Conservation (phyloP, 2,797 vertebrate species). For the Scarus forsteni region DNA sequence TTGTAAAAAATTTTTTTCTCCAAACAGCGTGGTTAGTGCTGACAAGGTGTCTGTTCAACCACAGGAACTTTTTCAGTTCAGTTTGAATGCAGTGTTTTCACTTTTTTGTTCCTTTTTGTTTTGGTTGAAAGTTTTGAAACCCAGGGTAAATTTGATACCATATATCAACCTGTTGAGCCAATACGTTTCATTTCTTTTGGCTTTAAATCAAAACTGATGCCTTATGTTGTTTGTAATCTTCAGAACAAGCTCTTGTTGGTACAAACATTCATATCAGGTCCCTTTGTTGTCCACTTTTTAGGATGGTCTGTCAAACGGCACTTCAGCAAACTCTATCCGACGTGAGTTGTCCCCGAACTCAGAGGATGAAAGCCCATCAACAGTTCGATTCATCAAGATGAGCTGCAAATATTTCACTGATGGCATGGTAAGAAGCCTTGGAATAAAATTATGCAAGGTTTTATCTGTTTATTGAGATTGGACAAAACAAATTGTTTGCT, state of each 20-base stretch:
- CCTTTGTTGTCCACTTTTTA: conserved; percentile 53
- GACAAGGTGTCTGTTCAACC: too few species aligned
- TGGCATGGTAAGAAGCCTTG: conserved; percentile 89
- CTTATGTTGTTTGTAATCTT: background rate
- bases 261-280: too few species aligned
- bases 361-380: conserved; percentile 94
- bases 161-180: too few species aligned
- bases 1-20: too few species aligned
- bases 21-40: too few species aligned
- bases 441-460: background rate
- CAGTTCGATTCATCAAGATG: conserved; percentile 98
- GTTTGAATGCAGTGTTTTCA: too few species aligned
- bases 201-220: background rate
- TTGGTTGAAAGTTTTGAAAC: too few species aligned
- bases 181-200: background rate
- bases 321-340: conserved; percentile 84
- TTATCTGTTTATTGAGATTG: too few species aligned
- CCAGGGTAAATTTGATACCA: too few species aligned
- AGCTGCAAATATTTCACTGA: conserved; percentile 99
- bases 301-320: conserved; percentile 87
- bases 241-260: background rate
- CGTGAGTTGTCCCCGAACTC: conserved; percentile 92
- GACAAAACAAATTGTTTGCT: too few species aligned
- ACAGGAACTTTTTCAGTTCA: too few species aligned
- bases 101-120: too few species aligned